Percentiles rank a stretch among this genome's conserved stretches.
These are phyloP conservation scores for Coregonus ussuriensis DNA, from an alignment of 2,797 vertebrate genomes.

Conservation along the genomic window DNA sequence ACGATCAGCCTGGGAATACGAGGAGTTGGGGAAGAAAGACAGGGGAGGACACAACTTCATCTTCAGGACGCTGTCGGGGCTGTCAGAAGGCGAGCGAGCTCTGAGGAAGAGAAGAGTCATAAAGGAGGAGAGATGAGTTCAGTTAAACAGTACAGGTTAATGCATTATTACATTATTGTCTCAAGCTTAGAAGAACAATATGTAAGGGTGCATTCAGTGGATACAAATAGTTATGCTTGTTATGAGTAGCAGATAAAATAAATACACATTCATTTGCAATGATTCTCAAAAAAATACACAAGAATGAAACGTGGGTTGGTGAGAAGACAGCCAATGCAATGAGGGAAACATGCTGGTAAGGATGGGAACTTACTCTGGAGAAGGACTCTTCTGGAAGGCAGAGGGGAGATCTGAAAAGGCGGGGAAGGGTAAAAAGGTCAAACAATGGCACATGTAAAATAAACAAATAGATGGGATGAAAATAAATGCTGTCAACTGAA, in stretches of 20 bases:
- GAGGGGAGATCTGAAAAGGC: constrained; percentile 84
- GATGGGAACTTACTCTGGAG: constrained; percentile 83
- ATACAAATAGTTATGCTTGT: no score
- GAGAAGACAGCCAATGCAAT: neutral
- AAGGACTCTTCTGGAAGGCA: constrained; percentile 84
- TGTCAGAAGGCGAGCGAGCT: constrained; percentile 72
- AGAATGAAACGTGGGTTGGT: neutral
- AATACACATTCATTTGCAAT: no score
- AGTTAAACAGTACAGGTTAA: neutral
- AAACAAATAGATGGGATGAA: no score
- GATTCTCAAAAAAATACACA: neutral
- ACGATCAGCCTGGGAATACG: constrained; percentile 73
- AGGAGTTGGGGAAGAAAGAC: constrained; percentile 79
- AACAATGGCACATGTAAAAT: constrained; percentile 9
- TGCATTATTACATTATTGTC: neutral
- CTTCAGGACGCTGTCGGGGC: constrained; percentile 90
- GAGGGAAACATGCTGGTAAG: constrained; percentile 13
- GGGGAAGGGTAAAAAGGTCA: constrained; percentile 50
- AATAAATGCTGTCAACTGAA: no score
- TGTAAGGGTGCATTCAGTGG: no score
- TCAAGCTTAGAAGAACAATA: neutral
- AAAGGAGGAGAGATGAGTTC: constrained; percentile 5
- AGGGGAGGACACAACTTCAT: constrained; percentile 84
- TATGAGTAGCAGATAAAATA: no score
- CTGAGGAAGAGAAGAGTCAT: constrained; percentile 47